These are phyloP conservation scores for Entomyzon cyanotis DNA, from an alignment of 2,113 vertebrate genomes.

Conservation along the genomic window DNA sequence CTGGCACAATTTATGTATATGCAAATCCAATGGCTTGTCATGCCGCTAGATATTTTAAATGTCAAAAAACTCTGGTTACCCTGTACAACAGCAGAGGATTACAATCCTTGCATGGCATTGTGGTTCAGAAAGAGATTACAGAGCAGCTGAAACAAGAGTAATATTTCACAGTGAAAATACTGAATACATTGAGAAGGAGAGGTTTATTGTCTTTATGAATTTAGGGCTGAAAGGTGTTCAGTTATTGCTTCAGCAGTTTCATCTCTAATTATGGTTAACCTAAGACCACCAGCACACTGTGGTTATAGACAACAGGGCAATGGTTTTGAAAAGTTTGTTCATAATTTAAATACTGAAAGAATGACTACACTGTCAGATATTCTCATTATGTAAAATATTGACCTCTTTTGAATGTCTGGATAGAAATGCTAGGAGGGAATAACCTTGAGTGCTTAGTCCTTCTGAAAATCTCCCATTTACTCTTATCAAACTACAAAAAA, in stretches of 20 bases:
- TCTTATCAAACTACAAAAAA: not conserved
- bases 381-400: not conserved
- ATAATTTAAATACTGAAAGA: not conserved
- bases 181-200: not conserved
- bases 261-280: not conserved
- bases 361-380: not conserved
- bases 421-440: not conserved
- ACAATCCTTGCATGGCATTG: not conserved
- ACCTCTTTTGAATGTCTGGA: not conserved
- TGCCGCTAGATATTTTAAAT: slow-evolving; percentile 35
- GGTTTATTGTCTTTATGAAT: not conserved
- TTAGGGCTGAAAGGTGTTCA: not conserved
- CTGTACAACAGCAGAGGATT: not conserved
- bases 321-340: not conserved
- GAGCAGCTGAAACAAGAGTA: not conserved
- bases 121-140: not conserved
- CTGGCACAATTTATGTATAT: slow-evolving; percentile 25
- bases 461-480: not conserved
- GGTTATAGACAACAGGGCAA: not conserved
- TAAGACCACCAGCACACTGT: not conserved
- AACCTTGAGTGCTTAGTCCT: not conserved
- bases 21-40: slow-evolving; percentile 26
- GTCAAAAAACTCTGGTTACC: slow-evolving; percentile 35
- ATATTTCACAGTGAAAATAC: not conserved
- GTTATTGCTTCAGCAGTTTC: not conserved